Evolutionary conservation across 1,140 invertebrate species (phyloP).

Genomic region (Druon quercuslanigerum): DNA sequence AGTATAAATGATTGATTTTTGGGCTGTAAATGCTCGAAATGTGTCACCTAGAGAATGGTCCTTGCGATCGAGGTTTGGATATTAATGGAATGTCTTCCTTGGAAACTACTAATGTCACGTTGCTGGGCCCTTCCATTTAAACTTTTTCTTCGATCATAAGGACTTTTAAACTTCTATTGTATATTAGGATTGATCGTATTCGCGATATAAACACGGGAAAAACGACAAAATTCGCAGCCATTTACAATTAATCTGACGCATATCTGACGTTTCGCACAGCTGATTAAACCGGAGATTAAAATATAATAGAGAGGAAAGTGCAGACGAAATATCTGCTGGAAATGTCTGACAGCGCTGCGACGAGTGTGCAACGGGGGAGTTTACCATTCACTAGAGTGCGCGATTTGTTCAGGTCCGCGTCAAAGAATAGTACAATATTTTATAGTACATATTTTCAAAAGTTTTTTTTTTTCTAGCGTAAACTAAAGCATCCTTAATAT

Average conservation of each 20-base stretch:
- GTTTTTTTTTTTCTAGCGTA: too few relatives aligned
- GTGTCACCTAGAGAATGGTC: conserved; percentile 76
- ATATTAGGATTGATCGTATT: conserved; percentile 6
- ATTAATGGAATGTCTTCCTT: conserved; percentile 82
- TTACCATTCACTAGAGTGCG: too few relatives aligned
- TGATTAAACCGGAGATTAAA: neutral
- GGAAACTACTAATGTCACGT: conserved; percentile 74
- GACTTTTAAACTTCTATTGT: conserved; percentile 6
- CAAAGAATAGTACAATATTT: too few relatives aligned
- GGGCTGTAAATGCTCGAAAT: conserved; percentile 52
- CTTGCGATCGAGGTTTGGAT: conserved; percentile 76
- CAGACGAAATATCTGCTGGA: too few relatives aligned
- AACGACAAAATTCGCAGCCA: neutral
- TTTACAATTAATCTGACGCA: neutral
- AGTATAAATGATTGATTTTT: conserved; percentile 28
- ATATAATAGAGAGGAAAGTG: too few relatives aligned
- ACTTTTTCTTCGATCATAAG: conserved; percentile 50
- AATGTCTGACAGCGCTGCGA: too few relatives aligned
- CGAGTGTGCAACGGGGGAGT: too few relatives aligned
- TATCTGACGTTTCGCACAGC: conserved; percentile 20
- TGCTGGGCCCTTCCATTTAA: conserved; percentile 76
- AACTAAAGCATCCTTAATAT: too few relatives aligned
- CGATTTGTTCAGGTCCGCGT: too few relatives aligned
- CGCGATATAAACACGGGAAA: neutral
- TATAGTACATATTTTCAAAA: too few relatives aligned